Conservation (phyloP, 92 coral and sea anemone species). For the Porites evermanni region DNA sequence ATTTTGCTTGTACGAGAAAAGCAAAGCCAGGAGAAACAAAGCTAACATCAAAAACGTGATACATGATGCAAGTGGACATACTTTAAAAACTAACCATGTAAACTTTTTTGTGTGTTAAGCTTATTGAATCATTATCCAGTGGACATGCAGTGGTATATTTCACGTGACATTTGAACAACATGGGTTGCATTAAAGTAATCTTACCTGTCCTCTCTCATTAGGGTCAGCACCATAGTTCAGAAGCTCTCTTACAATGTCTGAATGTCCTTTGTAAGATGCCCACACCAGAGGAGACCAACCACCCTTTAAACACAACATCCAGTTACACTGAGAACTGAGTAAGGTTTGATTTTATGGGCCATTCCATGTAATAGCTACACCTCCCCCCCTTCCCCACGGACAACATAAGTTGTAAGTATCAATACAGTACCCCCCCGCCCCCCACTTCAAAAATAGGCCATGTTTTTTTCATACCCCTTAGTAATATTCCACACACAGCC, state of each 20-base stretch:
- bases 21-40: background rate
- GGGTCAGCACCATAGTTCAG: slow-evolving; percentile 87
- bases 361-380: too few species aligned
- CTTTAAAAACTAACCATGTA: too few species aligned
- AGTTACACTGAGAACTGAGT: background rate
- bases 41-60: background rate
- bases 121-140: too few species aligned
- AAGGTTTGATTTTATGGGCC: background rate
- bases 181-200: background rate
- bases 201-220: slow-evolving; percentile 96
- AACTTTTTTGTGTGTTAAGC: too few species aligned
- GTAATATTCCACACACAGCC: too few species aligned
- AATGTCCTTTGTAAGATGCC: slow-evolving; percentile 96
- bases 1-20: background rate
- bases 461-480: too few species aligned
- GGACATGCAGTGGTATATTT: too few species aligned
- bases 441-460: too few species aligned
- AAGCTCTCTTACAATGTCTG: slow-evolving; percentile 77
- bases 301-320: slow-evolving; percentile 56
- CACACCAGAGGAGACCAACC: slow-evolving; percentile 97
- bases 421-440: too few species aligned
- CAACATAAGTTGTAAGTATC: too few species aligned
- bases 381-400: too few species aligned
- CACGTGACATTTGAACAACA: background rate
- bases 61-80: too few species aligned